Evolutionary conservation across 2,797 vertebrate species (phyloP), one percentile per base, ranked within the genome.

Genomic region (Ambastaia sidthimunki): DNA sequence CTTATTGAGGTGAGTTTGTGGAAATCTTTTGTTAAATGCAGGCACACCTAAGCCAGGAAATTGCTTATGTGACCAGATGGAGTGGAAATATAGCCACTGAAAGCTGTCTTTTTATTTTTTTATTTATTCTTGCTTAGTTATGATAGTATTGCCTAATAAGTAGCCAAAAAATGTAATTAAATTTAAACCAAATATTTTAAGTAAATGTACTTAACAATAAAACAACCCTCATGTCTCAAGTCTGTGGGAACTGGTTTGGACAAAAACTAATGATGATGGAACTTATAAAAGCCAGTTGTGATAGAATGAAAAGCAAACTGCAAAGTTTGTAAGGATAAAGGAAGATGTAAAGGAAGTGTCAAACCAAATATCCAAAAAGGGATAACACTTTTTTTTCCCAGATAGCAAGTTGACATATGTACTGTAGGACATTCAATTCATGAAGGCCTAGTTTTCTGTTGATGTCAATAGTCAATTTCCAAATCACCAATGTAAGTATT

Each of bases 231-330:
- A n/a, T n/a, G n/a, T n/a, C n/a, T n/a, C 71, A 82, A 84, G 85
- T 82, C 73, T 76, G 80, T 88, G 83, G 84, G 85, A 80, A 0
- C 25, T 68, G 76, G 73, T 72, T 77, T 89, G 86, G 31, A 54
- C 74, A 83, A 7, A 84, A 74, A 71, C 76, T 15, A 16, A 52
- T 37, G 48, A 52, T 52, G 4, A 52, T 80, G 82, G 83, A 75
- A 41, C 47, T 48, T 50, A 11, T 10, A 44, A 10, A 50, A 72
- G 59, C 4, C 48, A 50, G 65, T 80, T 72, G 83, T 81, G 69
- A 65, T 66, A 80, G 9, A 79, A 81, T 86, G 19, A 25, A 16
- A 18, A 52, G 9, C n/a, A 59, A 31, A 19, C 28, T 48, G 41
- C 47, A 37, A 55, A 19, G 41, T 23, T 50, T 66, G 59, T 10